Percentiles rank a stretch among this genome's conserved stretches.
These are phyloP conservation scores for Siderastrea radians DNA, from an alignment of 92 coral and sea anemone genomes.

Conservation along the genomic window DNA sequence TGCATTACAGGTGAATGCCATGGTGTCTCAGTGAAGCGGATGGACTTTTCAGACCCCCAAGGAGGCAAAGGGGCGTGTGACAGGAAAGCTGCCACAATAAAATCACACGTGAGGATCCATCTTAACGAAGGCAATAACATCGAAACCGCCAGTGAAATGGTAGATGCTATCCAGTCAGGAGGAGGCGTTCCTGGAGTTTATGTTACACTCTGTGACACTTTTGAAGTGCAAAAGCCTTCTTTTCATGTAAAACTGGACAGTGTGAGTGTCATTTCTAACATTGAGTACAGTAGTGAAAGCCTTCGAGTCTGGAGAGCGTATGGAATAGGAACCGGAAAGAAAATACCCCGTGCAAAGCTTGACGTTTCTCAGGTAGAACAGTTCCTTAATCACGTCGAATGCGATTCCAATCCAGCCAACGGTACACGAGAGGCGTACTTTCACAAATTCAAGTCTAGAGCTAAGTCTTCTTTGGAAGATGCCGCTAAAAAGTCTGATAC, in stretches of 20 bases:
- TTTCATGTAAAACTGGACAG: slow-evolving; percentile 28
- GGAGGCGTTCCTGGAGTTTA: slow-evolving; percentile 71
- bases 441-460: slow-evolving; percentile 38
- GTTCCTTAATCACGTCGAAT: slow-evolving; percentile 23
- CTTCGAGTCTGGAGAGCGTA: slow-evolving; percentile 77
- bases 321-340: slow-evolving; percentile 74
- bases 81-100: slow-evolving; percentile 69
- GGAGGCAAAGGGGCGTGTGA: slow-evolving; percentile 81
- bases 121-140: slow-evolving; percentile 76
- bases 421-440: slow-evolving; percentile 17
- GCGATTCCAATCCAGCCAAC: slow-evolving; percentile 6
- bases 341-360: slow-evolving; percentile 26
- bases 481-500: slow-evolving; percentile 32
- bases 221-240: neutral
- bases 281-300: slow-evolving; percentile 54
- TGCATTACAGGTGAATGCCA: slow-evolving; percentile 40
- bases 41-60: slow-evolving; percentile 80
- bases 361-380: slow-evolving; percentile 10
- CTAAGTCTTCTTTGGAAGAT: slow-evolving; percentile 13
- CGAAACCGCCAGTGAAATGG: slow-evolving; percentile 72
- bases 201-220: slow-evolving; percentile 46
- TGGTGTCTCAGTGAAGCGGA: slow-evolving; percentile 58
- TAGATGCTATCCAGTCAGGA: slow-evolving; percentile 66
- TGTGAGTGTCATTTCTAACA: slow-evolving; percentile 67
- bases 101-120: slow-evolving; percentile 63